phyloP scores from a whole-genome alignment of 2,888 invertebrate species.

The Rhagonycha lutea region DNA sequence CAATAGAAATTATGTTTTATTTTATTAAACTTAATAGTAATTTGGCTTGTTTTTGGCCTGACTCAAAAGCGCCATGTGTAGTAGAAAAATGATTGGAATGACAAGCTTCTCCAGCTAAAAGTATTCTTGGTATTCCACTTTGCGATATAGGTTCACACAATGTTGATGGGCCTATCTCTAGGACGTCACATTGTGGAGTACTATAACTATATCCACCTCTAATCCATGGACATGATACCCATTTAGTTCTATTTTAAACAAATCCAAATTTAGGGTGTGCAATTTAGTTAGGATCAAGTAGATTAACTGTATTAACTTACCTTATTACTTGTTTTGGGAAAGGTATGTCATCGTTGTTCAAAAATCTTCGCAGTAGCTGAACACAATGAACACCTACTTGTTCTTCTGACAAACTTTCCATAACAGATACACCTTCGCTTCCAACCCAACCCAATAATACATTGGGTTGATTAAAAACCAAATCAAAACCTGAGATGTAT shows the following conservation, averaged over 20 bases:
- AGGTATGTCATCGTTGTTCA: conserved; percentile 56
- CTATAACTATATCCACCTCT: conserved; percentile 65
- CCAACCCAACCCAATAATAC: conserved; percentile 70
- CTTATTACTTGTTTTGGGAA: conserved; percentile 55
- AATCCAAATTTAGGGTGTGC: not conserved
- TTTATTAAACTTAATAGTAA: conserved; percentile 45
- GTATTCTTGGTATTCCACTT: conserved; percentile 55
- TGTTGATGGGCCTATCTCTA: conserved; percentile 49
- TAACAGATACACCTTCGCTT: conserved; percentile 61
- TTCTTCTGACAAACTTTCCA: conserved; percentile 60
- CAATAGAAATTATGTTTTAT: not conserved
- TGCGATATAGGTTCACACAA: conserved; percentile 55
- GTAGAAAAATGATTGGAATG: conserved; percentile 66
- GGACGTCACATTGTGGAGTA: conserved; percentile 57
- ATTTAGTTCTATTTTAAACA: conserved; percentile 51
- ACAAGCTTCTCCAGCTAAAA: conserved; percentile 70
- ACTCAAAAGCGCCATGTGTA: conserved; percentile 68
- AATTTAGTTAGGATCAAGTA: not conserved
- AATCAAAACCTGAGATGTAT: conserved; percentile 68
- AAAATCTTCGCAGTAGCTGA: conserved; percentile 58
- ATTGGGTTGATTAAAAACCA: conserved; percentile 57
- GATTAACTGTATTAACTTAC: conserved; percentile 43
- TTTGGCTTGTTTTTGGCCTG: conserved; percentile 60
- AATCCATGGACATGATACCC: conserved; percentile 61
- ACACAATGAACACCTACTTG: conserved; percentile 59